Conservation (phyloP, 2,113 vertebrate species). For the Columba livia region DNA sequence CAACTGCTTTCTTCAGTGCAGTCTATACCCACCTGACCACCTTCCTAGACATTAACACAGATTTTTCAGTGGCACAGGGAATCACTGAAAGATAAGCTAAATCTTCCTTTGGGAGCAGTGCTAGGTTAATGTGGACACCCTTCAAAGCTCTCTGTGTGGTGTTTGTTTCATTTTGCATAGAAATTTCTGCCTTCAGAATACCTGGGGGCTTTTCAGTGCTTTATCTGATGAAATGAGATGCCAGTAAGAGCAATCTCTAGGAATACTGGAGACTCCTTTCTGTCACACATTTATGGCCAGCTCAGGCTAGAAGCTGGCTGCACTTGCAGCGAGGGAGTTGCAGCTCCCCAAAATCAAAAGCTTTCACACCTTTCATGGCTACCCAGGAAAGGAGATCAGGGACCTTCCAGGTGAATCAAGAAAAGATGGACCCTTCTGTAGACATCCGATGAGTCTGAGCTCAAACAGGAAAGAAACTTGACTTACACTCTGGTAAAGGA, state of each 20-base stretch:
- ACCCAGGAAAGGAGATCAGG: background rate
- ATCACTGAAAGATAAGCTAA: background rate
- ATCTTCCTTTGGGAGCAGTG: background rate
- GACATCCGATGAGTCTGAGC: rapidly evolving
- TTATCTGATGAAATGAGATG: background rate
- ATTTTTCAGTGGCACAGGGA: background rate
- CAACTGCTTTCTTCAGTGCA: background rate
- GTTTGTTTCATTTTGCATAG: background rate
- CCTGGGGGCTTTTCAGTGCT: background rate
- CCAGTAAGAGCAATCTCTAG: background rate
- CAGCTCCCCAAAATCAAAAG: background rate
- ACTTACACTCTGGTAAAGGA: background rate
- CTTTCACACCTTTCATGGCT: background rate
- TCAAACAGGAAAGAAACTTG: background rate
- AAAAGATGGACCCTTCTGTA: background rate
- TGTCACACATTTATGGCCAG: background rate
- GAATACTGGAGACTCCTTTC: background rate
- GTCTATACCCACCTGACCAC: background rate
- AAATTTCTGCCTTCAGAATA: background rate
- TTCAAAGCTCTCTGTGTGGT: background rate
- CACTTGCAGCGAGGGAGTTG: background rate
- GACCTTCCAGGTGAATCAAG: background rate
- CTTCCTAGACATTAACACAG: background rate
- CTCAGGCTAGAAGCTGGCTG: background rate
- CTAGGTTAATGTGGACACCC: background rate